Evolutionary conservation across 2,113 vertebrate genomes (phyloP).

Genomic region (Notiomystis cincta): DNA sequence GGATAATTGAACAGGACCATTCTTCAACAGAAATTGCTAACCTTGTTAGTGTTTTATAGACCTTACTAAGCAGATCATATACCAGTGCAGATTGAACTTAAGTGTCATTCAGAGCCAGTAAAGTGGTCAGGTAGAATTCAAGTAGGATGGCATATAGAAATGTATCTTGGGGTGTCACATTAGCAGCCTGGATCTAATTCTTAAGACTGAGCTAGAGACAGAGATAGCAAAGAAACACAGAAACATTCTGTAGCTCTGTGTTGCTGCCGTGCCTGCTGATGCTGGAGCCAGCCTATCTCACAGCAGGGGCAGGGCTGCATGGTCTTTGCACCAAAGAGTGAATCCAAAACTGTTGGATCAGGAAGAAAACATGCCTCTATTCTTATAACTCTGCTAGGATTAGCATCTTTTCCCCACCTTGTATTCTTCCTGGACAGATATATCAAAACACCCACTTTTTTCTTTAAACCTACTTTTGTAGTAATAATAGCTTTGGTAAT

Average conservation of each 20-base stretch:
- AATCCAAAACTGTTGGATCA: neutral
- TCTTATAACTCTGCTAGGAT: neutral
- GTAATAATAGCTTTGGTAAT: neutral
- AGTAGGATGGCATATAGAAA: neutral
- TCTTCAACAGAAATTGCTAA: neutral
- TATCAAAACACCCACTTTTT: neutral
- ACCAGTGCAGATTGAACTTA: neutral
- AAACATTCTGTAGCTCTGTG: neutral
- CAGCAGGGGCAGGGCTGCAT: neutral
- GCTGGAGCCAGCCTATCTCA: neutral
- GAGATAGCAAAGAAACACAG: neutral
- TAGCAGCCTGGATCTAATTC: neutral
- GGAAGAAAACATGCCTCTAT: neutral
- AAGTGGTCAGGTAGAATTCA: neutral
- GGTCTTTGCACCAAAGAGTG: neutral
- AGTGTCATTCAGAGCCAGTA: neutral
- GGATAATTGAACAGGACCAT: neutral
- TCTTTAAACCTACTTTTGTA: neutral
- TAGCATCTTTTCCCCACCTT: fast-evolving
- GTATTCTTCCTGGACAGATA: neutral
- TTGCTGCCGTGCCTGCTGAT: neutral
- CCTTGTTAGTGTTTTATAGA: neutral
- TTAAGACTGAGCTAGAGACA: neutral
- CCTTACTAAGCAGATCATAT: neutral
- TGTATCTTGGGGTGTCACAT: neutral